phyloP scores from a whole-genome alignment of 2,888 invertebrate genomes.

The Malthinus flaveolus region DNA sequence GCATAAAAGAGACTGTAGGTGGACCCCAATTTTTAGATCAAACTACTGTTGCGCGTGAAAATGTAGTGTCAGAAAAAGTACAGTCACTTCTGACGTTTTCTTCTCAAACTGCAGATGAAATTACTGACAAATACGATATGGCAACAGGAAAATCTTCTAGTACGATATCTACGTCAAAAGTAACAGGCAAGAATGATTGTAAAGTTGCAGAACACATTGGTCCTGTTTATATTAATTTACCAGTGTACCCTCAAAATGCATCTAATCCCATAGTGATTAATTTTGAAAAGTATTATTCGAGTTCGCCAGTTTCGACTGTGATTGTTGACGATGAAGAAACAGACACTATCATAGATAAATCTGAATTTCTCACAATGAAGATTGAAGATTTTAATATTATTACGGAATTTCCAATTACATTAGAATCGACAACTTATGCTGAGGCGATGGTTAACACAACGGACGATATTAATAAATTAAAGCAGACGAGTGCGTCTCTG shows the following conservation, averaged over 20 bases:
- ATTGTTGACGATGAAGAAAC: conserved; percentile 29
- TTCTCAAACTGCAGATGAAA: too few species aligned
- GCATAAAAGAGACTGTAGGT: too few species aligned
- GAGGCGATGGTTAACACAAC: too few species aligned
- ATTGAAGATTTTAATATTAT: conserved; percentile 32
- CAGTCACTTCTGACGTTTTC: too few species aligned
- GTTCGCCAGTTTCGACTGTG: background rate
- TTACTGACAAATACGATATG: too few species aligned
- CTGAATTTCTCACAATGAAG: conserved; percentile 33
- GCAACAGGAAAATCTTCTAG: background rate
- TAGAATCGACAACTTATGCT: background rate
- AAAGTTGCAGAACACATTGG: background rate
- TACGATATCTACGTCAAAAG: background rate
- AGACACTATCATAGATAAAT: conserved; percentile 29
- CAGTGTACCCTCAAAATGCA: conserved; percentile 35
- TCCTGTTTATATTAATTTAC: conserved; percentile 33
- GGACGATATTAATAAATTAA: too few species aligned
- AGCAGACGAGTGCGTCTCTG: too few species aligned
- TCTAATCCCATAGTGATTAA: conserved; percentile 20
- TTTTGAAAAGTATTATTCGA: conserved; percentile 34
- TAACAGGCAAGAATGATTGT: background rate
- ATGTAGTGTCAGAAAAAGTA: too few species aligned
- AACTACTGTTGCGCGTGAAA: too few species aligned
- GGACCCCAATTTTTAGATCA: too few species aligned
- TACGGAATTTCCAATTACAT: conserved; percentile 34